Conservation (phyloP, 2,888 invertebrate genomes). For the Pseudococcus jackbeardsleyi region DNA sequence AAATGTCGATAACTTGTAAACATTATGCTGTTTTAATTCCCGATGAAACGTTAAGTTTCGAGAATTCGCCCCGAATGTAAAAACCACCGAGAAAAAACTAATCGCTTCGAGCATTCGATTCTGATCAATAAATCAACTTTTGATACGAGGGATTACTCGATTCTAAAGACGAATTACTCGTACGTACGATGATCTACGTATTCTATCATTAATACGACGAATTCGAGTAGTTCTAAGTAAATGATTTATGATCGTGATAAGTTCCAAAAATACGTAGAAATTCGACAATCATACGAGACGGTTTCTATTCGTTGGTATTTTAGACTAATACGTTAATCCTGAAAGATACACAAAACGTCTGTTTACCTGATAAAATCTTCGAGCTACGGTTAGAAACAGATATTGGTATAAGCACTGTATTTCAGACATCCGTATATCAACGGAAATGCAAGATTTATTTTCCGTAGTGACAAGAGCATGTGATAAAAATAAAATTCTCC, state of each 20-base stretch:
- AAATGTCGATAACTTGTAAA: neutral
- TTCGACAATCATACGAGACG: neutral
- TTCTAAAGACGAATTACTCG: neutral
- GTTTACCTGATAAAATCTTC: neutral
- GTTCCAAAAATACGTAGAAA: neutral
- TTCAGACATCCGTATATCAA: constrained; percentile 18
- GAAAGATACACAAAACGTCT: neutral
- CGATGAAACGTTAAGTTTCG: neutral
- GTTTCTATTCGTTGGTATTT: neutral
- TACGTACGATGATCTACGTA: neutral
- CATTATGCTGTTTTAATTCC: neutral
- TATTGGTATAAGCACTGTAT: constrained; percentile 31
- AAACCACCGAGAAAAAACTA: neutral
- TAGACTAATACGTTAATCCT: neutral
- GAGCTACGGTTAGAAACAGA: neutral
- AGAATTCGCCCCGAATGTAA: neutral
- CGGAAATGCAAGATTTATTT: constrained; percentile 53
- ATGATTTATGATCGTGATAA: neutral
- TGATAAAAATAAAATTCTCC: constrained; percentile 48
- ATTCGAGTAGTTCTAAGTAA: neutral
- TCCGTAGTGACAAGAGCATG: constrained; percentile 4
- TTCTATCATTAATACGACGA: neutral
- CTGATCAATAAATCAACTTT: neutral
- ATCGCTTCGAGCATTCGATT: neutral
- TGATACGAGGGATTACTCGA: neutral